phyloP scores from a whole-genome alignment of 2,888 invertebrate species.

The Conchocele bisecta region DNA sequence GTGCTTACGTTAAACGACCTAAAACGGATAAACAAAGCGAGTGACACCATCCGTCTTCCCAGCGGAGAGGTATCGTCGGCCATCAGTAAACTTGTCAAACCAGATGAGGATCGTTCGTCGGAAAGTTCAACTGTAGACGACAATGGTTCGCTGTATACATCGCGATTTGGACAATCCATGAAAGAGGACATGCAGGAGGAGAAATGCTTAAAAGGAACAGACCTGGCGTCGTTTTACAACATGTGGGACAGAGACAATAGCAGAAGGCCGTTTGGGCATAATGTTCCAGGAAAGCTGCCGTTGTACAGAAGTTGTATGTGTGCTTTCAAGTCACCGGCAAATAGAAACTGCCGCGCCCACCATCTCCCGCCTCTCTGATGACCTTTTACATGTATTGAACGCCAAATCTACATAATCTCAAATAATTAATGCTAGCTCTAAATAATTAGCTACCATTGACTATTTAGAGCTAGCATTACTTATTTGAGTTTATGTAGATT shows the following conservation, averaged over 20 bases:
- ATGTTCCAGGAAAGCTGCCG: slow-evolving; percentile 21
- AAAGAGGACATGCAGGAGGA: neutral
- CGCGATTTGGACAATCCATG: slow-evolving; percentile 9
- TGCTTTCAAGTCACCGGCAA: no score
- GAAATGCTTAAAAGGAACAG: slow-evolving; percentile 34
- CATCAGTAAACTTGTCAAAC: slow-evolving; percentile 27
- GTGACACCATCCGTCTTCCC: no score
- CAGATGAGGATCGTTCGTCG: neutral
- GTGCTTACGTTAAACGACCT: no score
- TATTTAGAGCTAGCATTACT: no score
- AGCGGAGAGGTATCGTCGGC: slow-evolving; percentile 48
- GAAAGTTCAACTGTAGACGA: slow-evolving; percentile 25
- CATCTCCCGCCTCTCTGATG: no score
- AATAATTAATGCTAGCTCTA: no score
- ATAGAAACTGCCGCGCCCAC: no score
- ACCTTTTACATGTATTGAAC: no score
- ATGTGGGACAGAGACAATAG: slow-evolving; percentile 52
- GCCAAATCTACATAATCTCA: no score
- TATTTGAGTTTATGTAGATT: no score
- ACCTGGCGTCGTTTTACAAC: slow-evolving; percentile 51
- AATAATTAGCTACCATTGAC: no score
- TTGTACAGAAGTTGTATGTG: slow-evolving; percentile 42
- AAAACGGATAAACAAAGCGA: no score
- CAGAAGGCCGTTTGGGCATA: slow-evolving; percentile 44
- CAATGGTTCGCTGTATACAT: slow-evolving; percentile 49